Base-by-base conservation (phyloP, 2,888 invertebrate genomes). In the Ophioninae sp. region DNA sequence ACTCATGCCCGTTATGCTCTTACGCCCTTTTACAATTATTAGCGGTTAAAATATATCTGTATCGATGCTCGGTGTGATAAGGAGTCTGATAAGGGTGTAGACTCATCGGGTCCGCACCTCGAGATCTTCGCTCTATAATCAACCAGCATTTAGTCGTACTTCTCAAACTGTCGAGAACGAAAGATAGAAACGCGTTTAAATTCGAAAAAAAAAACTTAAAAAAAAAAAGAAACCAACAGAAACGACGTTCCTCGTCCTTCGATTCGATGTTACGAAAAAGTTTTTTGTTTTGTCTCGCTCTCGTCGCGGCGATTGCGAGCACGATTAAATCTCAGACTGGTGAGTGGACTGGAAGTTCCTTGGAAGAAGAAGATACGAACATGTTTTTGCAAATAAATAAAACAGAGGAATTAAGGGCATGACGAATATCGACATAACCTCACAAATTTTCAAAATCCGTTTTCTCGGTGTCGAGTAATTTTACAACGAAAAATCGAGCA, bases 81-180 rank as follows among this genome's bases (percentile, higher is more conserved):
- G 71, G 51, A 67, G 79, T 82, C 79, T 75, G 79, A 82, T 82
- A 82, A 82, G 79, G 67, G 63, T 41, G 69, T 22, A 37, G 56
- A 68, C 51, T 61, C 67, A 51, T 59, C 51, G 39, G 6, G 41
- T 76, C 64, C 59, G 30, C 23, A 71, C 59, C n/a, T 67, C 22
- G 23, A 67, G 72, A 78, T 63, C 20, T 59, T 20, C n/a, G 44
- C 37, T 10, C 39, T 67, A 22, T 51, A 13, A 51, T 17, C 10
- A 1, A 37, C 58, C 39, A 69, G 44, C 64, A 23, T 56, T 67
- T 59, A 79, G 82, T 75, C 71, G 79, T 23, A 20, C 37, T 68
- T 74, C 10, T 73, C 13, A 39, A 51, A 13, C 64, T 67, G 39
- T 37, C 13, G n/a, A 23, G 6, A 76, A 44, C 58, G 22, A 8